A percentile compares a stretch with the other conserved stretches of the same genome.
Evolutionary conservation across 2,113 vertebrate genomes (phyloP).

Genomic region (Plotosus lineatus): DNA sequence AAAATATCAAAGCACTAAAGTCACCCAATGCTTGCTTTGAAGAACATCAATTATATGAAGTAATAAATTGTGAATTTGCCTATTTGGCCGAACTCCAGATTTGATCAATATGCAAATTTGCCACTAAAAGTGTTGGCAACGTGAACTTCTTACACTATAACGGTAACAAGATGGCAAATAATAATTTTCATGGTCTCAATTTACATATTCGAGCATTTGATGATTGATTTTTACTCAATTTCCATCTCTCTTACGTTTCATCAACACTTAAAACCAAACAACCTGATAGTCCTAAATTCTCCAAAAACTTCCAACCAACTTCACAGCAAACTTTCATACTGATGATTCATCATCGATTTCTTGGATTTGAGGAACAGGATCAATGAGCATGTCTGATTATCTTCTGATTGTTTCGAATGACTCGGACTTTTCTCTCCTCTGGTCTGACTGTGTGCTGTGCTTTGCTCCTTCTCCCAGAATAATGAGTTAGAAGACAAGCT

Average conservation of each 20-base stretch:
- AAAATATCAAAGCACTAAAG: neutral
- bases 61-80: neutral
- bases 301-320: slow-evolving; percentile 10
- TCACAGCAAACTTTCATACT: slow-evolving; percentile 24
- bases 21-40: neutral
- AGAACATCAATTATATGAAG: neutral
- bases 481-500: slow-evolving; percentile 96
- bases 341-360: slow-evolving; percentile 7
- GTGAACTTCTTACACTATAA: neutral
- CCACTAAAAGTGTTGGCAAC: neutral
- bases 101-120: neutral
- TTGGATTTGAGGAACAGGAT: slow-evolving; percentile 7
- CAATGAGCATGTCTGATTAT: slow-evolving; percentile 8
- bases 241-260: neutral
- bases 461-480: slow-evolving; percentile 82
- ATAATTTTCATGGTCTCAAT: neutral
- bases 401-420: slow-evolving; percentile 34
- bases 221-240: neutral
- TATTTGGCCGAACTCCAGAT: neutral
- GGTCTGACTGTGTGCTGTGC: slow-evolving; percentile 67
- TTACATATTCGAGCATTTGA: neutral
- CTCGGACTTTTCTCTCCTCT: slow-evolving; percentile 60
- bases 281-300: neutral
- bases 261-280: neutral
- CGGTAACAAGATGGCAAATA: neutral